These are phyloP conservation scores for Ursus arctos DNA, from an alignment of 2,113 vertebrate genomes.

Conservation along the genomic window DNA sequence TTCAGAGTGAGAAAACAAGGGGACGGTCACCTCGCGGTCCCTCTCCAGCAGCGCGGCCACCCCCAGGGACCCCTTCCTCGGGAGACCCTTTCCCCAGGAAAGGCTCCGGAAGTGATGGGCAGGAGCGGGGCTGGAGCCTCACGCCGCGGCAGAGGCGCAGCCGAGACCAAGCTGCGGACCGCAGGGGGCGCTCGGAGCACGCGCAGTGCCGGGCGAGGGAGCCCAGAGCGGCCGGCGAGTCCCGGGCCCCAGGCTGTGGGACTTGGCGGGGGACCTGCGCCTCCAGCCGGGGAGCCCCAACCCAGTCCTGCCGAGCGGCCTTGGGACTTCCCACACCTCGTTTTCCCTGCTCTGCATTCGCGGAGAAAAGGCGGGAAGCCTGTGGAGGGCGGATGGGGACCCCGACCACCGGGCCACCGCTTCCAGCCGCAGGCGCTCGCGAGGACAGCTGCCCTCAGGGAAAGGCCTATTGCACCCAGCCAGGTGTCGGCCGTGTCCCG, in stretches of 20 bases:
- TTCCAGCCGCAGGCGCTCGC: background rate
- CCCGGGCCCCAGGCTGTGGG: accelerated
- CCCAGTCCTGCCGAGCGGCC: background rate
- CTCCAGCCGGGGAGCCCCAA: background rate
- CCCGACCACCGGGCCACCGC: background rate
- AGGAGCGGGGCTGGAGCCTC: accelerated
- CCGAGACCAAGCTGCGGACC: background rate
- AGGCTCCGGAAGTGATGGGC: background rate
- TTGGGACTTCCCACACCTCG: background rate
- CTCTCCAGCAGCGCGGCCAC: background rate
- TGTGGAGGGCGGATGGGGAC: conserved; percentile 66
- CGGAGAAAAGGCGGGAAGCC: conserved; percentile 62
- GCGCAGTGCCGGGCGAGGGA: background rate
- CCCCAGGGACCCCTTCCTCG: background rate
- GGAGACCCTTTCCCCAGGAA: background rate
- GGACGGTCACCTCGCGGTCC: background rate
- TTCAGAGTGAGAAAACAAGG: background rate
- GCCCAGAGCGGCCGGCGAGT: accelerated
- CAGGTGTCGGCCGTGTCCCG: background rate
- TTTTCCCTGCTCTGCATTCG: background rate
- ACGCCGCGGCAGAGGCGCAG: accelerated
- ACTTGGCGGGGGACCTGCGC: background rate
- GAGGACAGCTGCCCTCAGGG: background rate
- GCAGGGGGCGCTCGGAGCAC: conserved; percentile 82
- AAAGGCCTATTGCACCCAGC: background rate